phyloP scores from a whole-genome alignment of 1,140 invertebrate genomes.

The Chrysomallon squamiferum region DNA sequence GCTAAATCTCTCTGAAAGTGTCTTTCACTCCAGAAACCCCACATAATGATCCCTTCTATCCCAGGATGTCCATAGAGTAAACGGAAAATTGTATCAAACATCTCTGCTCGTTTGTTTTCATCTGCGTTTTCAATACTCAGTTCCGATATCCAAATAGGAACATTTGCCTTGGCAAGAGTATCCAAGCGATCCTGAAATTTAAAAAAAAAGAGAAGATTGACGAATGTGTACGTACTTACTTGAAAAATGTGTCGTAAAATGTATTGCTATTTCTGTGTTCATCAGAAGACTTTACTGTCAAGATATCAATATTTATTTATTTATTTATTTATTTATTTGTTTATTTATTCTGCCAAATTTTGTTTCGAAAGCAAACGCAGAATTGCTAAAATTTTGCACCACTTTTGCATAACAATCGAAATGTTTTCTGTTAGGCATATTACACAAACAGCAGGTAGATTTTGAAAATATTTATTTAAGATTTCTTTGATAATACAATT shows the following conservation, averaged over 20 bases:
- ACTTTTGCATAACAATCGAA: too few relatives aligned
- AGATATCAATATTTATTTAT: not conserved
- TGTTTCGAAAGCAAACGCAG: too few relatives aligned
- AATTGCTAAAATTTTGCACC: too few relatives aligned
- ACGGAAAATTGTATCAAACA: not conserved
- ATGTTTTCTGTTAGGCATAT: too few relatives aligned
- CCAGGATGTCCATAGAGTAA: not conserved
- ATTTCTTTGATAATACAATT: too few relatives aligned
- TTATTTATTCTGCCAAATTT: not conserved
- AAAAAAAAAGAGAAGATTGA: not conserved
- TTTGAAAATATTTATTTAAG: too few relatives aligned
- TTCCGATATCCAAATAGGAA: slow-evolving; percentile 4
- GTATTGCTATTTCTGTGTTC: too few relatives aligned
- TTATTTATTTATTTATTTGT: not conserved
- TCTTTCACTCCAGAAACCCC: slow-evolving; percentile 6
- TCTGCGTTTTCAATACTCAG: not conserved
- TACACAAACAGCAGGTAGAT: too few relatives aligned
- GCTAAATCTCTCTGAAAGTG: not conserved
- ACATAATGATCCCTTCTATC: not conserved
- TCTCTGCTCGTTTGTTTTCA: not conserved
- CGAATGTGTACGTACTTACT: not conserved
- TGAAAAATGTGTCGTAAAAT: not conserved
- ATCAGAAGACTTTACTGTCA: not conserved
- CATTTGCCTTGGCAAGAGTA: not conserved
- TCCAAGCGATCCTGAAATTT: slow-evolving; percentile 4